A percentile compares a stretch with the other conserved stretches of the same genome.
Evolutionary conservation across 2,888 invertebrate genomes (phyloP).

Genomic region (Polyploca ridens): DNA sequence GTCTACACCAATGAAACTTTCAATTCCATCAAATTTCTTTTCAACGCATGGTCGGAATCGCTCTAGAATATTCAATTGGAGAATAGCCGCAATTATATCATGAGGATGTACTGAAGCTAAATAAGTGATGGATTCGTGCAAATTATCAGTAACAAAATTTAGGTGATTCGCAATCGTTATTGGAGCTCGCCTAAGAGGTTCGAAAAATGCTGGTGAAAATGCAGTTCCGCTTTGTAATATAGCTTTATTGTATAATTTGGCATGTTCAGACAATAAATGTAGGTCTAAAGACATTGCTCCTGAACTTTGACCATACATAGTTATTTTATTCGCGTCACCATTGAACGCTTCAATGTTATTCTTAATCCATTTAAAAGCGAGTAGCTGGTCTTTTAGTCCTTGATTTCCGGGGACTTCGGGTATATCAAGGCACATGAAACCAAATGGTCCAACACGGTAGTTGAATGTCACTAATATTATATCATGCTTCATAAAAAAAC

Average conservation of each 20-base stretch:
- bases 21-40: conserved; percentile 41
- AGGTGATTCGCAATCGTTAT: conserved; percentile 42
- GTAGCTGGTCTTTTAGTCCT: conserved; percentile 61
- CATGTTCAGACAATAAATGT: conserved; percentile 48
- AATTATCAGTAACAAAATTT: conserved; percentile 37
- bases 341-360: conserved; percentile 60
- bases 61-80: conserved; percentile 19
- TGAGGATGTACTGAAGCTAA: conserved; percentile 37
- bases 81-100: conserved; percentile 37
- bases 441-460: too few species aligned
- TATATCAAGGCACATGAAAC: conserved; percentile 63
- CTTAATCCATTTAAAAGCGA: conserved; percentile 60
- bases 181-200: conserved; percentile 37
- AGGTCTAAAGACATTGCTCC: conserved; percentile 56
- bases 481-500: conserved; percentile 52
- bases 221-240: too few species aligned
- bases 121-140: conserved; percentile 43
- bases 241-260: conserved; percentile 47
- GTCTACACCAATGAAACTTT: conserved; percentile 39
- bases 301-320: conserved; percentile 56
- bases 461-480: conserved; percentile 58
- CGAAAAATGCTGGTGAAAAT: conserved; percentile 25
- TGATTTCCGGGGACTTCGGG: conserved; percentile 60
- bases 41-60: conserved; percentile 44
- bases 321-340: conserved; percentile 56